A percentile compares a stretch with the other conserved stretches of the same genome.
These are phyloP conservation scores for Periplaneta americana DNA, from an alignment of 1,140 invertebrate genomes.

Conservation along the genomic window DNA sequence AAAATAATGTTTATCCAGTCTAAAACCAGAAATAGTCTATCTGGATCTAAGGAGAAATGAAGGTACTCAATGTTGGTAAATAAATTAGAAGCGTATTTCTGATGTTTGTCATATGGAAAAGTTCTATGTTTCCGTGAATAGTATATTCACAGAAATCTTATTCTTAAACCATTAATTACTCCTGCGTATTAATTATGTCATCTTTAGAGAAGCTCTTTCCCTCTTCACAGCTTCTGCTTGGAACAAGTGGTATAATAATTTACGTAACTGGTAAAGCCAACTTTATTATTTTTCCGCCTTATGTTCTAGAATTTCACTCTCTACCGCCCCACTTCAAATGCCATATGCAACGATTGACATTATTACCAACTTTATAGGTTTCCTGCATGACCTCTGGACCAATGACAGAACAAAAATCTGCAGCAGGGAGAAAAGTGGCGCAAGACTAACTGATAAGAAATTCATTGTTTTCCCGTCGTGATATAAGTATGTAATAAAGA, in stretches of 20 bases:
- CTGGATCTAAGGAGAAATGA: no score
- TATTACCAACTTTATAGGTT: background rate
- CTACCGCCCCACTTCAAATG: background rate
- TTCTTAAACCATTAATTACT: no score
- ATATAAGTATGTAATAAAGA: background rate
- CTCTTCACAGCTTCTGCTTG: background rate
- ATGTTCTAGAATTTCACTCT: background rate
- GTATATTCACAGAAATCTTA: no score
- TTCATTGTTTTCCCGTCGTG: background rate
- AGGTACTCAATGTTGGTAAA: no score
- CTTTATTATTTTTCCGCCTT: background rate
- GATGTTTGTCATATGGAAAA: no score
- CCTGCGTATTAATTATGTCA: background rate
- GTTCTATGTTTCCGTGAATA: no score
- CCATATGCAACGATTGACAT: background rate
- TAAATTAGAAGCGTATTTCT: no score
- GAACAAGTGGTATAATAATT: background rate
- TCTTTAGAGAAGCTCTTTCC: background rate
- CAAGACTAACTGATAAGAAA: background rate
- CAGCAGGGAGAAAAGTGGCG: background rate
- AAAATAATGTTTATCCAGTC: no score
- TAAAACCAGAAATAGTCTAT: no score
- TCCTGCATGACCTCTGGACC: background rate
- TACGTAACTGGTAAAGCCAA: background rate
- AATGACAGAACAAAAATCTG: background rate